A percentile compares a stretch with the other conserved stretches of the same genome.
Conservation (phyloP, 92 coral and sea anemone species). For the Porites divaricata region DNA sequence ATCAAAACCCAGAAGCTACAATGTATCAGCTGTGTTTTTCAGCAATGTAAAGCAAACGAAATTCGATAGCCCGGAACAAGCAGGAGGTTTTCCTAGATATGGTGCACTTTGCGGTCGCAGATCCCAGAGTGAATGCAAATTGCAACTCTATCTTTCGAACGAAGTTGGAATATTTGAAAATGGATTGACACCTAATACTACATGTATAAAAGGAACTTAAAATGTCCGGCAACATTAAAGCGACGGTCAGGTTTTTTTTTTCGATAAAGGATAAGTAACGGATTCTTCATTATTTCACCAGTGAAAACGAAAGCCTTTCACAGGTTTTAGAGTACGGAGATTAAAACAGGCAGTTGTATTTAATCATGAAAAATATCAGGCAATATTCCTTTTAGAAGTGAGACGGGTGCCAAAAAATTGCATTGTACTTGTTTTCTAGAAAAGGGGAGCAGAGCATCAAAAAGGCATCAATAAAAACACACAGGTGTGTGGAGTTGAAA, state of each 20-base stretch:
- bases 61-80: conserved; percentile 28
- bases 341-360: conserved; percentile 27
- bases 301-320: conserved; percentile 20
- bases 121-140: conserved; percentile 7
- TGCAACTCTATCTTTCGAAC: conserved; percentile 2
- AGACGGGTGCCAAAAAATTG: conserved; percentile 30
- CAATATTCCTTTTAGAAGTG: neutral
- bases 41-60: conserved; percentile 16
- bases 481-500: neutral
- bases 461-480: neutral
- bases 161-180: conserved; percentile 23
- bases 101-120: neutral
- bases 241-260: conserved; percentile 7
- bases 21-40: neutral
- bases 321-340: conserved; percentile 3
- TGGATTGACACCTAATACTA: conserved; percentile 35
- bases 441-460: neutral
- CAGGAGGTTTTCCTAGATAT: neutral
- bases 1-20: neutral
- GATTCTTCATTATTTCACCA: conserved; percentile 16
- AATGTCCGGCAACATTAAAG: conserved; percentile 31
- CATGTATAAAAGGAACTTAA: conserved; percentile 28
- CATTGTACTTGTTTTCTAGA: conserved; percentile 20
- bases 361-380: neutral
- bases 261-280: neutral